Evolutionary conservation across 2,888 invertebrate species (phyloP).

Genomic region (Eremobia ochroleuca): DNA sequence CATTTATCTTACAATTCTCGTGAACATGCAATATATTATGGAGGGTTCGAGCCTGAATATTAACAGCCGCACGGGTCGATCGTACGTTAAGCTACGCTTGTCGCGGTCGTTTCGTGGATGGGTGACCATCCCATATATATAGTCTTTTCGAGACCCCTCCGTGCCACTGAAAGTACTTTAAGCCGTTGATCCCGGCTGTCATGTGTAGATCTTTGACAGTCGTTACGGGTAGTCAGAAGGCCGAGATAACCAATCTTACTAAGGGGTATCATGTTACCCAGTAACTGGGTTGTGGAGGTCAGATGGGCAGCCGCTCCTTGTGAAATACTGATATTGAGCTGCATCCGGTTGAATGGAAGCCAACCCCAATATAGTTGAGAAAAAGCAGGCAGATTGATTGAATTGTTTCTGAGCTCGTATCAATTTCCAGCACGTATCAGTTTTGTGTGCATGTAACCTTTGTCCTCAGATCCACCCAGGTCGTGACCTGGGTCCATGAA

Average conservation of each 20-base stretch:
- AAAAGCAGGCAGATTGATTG: neutral
- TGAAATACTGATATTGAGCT: neutral
- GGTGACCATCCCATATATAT: neutral
- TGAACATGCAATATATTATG: neutral
- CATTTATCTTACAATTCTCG: slow-evolving; percentile 4
- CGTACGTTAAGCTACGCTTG: neutral
- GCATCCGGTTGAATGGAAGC: neutral
- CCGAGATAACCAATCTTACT: neutral
- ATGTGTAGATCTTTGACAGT: neutral
- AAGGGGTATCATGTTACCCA: too few species aligned
- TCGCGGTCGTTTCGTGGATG: neutral
- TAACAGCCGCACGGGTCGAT: neutral
- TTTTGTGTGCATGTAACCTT: too few species aligned
- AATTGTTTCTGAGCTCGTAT: slow-evolving; percentile 17
- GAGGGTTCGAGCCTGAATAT: neutral
- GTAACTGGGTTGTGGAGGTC: neutral
- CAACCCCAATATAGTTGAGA: neutral
- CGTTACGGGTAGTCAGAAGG: neutral
- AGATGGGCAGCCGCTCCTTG: too few species aligned
- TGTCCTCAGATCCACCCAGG: too few species aligned
- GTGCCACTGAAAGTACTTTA: neutral
- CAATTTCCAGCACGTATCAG: too few species aligned
- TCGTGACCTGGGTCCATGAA: too few species aligned
- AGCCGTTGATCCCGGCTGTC: neutral
- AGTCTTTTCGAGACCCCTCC: neutral